These are phyloP conservation scores for Timema cristinae DNA, from an alignment of 2,888 invertebrate species.

Conservation along the genomic window DNA sequence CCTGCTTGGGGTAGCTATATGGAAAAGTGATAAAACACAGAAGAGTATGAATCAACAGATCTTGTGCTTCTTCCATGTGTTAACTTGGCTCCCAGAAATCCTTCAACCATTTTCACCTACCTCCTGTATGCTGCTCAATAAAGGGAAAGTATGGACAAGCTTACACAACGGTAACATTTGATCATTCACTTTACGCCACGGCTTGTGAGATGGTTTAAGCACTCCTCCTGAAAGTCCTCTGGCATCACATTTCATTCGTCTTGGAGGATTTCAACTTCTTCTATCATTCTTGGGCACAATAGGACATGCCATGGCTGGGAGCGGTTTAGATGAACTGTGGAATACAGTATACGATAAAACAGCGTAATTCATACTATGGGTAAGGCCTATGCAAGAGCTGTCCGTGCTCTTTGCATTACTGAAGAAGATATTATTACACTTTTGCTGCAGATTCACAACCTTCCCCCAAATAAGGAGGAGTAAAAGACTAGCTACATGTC, in stretches of 20 bases:
- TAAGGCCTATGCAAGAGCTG: not conserved
- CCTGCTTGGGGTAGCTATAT: not conserved
- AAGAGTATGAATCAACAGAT: constrained; percentile 1
- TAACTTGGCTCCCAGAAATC: not conserved
- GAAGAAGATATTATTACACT: constrained; percentile 1
- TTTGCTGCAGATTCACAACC: not conserved
- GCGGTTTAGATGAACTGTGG: not conserved
- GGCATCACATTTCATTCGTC: not conserved
- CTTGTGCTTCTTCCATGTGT: not conserved
- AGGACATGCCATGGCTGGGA: constrained; percentile 3
- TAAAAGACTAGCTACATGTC: not conserved
- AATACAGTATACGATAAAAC: not conserved
- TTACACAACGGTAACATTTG: not conserved
- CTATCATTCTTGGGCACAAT: not conserved
- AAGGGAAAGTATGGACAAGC: not conserved
- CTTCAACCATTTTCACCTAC: not conserved
- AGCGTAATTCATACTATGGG: not conserved
- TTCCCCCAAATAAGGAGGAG: not conserved
- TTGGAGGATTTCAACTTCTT: constrained; percentile 1
- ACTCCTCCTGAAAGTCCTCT: not conserved
- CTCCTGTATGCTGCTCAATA: not conserved
- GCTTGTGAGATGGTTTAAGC: not conserved
- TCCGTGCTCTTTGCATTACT: not conserved
- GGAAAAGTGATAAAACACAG: constrained; percentile 1
- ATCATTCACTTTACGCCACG: not conserved